A percentile compares a stretch with the other conserved stretches of the same genome.
Evolutionary conservation across 2,797 vertebrate genomes (phyloP).

Genomic region (Myotis vivesi): DNA sequence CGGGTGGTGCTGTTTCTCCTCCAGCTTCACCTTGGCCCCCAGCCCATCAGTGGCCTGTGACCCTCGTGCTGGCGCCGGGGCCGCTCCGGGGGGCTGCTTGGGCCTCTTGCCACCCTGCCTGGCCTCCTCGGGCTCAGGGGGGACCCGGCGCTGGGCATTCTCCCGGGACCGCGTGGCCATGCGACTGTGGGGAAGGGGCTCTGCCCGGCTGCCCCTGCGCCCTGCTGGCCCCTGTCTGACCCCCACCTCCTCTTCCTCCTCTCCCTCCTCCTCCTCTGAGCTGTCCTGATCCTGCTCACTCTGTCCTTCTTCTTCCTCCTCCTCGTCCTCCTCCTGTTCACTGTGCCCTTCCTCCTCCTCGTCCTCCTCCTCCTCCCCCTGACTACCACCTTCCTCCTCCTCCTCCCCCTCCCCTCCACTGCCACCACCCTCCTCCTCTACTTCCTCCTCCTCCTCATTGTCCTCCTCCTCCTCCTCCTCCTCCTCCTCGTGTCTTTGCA

Average conservation of each 20-base stretch:
- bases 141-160: slow-evolving; percentile 77
- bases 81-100: slow-evolving; percentile 62
- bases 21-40: slow-evolving; percentile 94
- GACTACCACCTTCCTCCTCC: slow-evolving; percentile 82
- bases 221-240: slow-evolving; percentile 78
- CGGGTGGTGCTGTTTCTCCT: slow-evolving; percentile 95
- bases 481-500: slow-evolving; percentile 80
- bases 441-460: slow-evolving; percentile 83
- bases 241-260: slow-evolving; percentile 73
- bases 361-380: slow-evolving; percentile 79
- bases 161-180: slow-evolving; percentile 82
- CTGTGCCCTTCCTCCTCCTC: slow-evolving; percentile 79
- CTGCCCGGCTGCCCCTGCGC: slow-evolving; percentile 51
- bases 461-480: slow-evolving; percentile 84
- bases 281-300: slow-evolving; percentile 79
- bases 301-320: slow-evolving; percentile 82
- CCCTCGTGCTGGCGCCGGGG: slow-evolving; percentile 10
- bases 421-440: slow-evolving; percentile 73
- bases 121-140: slow-evolving; percentile 74
- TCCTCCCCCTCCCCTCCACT: slow-evolving; percentile 80
- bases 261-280: slow-evolving; percentile 76
- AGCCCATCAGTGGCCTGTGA: slow-evolving; percentile 79
- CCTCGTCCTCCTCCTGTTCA: slow-evolving; percentile 80
- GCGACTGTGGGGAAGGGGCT: slow-evolving; percentile 54
- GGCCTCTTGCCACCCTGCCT: slow-evolving; percentile 85